Evolutionary conservation across 2,888 invertebrate species (phyloP).

Genomic region (Nymphalis urticae): DNA sequence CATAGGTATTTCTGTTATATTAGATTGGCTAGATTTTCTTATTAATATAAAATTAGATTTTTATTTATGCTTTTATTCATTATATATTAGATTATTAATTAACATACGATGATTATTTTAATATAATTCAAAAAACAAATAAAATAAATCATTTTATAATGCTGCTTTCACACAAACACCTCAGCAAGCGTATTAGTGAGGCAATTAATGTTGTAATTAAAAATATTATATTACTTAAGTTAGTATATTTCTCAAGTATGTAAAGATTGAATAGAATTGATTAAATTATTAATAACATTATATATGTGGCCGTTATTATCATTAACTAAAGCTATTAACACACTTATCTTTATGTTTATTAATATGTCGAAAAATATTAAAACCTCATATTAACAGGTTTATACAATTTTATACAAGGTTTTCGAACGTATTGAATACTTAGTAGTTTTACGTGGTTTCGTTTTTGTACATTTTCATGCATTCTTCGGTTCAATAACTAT

Average conservation of each 20-base stretch:
- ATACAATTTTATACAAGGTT: neutral
- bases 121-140: no score
- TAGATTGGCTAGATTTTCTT: no score
- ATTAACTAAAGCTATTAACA: constrained; percentile 10
- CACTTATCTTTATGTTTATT: constrained; percentile 13
- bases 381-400: neutral
- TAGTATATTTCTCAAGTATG: neutral
- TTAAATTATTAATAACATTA: constrained; percentile 10
- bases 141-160: neutral
- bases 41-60: no score
- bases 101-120: no score
- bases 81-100: no score
- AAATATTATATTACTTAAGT: constrained; percentile 1
- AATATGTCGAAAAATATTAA: constrained; percentile 6
- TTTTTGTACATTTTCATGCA: no score
- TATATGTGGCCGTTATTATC: constrained; percentile 5
- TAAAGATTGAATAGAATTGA: constrained; percentile 7
- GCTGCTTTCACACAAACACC: neutral
- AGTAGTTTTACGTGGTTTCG: no score
- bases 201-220: constrained; percentile 6
- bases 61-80: no score
- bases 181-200: neutral
- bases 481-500: no score
- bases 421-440: neutral
- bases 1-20: no score